Evolutionary conservation across 2,888 invertebrate genomes (phyloP).

Genomic region (Caenorhabditis macrosperma): DNA sequence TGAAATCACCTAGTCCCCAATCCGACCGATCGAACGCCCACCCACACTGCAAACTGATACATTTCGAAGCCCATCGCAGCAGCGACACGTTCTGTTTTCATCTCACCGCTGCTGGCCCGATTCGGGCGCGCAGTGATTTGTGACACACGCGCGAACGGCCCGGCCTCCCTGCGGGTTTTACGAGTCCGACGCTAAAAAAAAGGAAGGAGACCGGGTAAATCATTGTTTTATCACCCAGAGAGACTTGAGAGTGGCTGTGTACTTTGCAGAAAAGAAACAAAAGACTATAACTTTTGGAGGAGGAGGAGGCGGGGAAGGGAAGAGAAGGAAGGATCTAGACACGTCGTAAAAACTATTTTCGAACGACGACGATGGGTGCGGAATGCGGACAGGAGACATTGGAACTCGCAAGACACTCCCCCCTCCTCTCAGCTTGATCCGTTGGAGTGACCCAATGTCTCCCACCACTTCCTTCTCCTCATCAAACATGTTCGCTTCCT

Average conservation of each 20-base stretch:
- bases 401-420: no score
- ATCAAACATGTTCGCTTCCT: slow-evolving; percentile 11
- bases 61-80: slow-evolving; percentile 23
- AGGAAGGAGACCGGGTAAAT: slow-evolving; percentile 33
- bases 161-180: slow-evolving; percentile 40
- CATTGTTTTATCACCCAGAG: slow-evolving; percentile 53
- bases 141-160: slow-evolving; percentile 43
- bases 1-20: no score
- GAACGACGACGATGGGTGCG: not conserved
- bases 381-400: not conserved
- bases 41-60: no score
- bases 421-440: no score
- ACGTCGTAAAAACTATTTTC: slow-evolving; percentile 19
- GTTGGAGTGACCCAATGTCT: not conserved
- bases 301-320: not conserved
- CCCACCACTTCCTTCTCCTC: not conserved
- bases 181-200: slow-evolving; percentile 42
- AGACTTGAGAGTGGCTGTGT: slow-evolving; percentile 28
- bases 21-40: slow-evolving; percentile 26
- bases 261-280: slow-evolving; percentile 48
- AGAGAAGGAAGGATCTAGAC: slow-evolving; percentile 15
- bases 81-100: slow-evolving; percentile 42
- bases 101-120: slow-evolving; percentile 43
- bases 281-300: slow-evolving; percentile 43
- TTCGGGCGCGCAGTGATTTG: slow-evolving; percentile 44